These are phyloP conservation scores for Pogonocichla stellata DNA, from an alignment of 2,113 vertebrate genomes.

Conservation along the genomic window DNA sequence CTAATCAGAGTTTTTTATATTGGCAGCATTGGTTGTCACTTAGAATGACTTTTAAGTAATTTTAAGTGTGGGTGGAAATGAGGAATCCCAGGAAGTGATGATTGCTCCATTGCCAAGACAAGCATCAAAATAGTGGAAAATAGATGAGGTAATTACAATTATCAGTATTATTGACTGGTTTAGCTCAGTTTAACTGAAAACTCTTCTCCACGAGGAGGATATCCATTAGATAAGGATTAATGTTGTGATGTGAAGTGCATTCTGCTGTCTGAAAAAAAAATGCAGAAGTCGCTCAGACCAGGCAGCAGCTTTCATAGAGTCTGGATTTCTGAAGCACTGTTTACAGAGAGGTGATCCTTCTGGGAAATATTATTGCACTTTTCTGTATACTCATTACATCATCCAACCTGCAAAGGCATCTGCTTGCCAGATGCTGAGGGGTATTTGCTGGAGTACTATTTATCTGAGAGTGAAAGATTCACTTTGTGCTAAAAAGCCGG, in stretches of 20 bases:
- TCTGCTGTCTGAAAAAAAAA: neutral
- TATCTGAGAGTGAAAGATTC: neutral
- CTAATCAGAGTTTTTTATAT: neutral
- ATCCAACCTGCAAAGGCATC: neutral
- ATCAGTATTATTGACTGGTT: neutral
- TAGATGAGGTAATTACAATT: neutral
- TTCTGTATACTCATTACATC: neutral
- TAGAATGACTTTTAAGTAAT: neutral
- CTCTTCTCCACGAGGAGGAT: neutral
- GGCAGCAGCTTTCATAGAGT: neutral
- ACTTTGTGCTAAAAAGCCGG: neutral
- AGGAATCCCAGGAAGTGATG: neutral
- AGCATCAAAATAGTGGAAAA: neutral
- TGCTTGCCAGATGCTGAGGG: slow-evolving; percentile 1
- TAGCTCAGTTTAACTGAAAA: neutral
- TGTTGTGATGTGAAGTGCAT: neutral
- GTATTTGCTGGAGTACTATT: neutral
- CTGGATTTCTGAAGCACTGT: neutral
- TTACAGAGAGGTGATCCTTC: neutral
- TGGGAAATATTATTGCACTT: neutral
- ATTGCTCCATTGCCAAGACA: neutral
- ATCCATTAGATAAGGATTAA: neutral
- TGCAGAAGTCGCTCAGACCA: neutral
- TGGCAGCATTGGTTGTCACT: neutral
- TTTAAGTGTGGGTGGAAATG: neutral